Evolutionary conservation across 2,113 vertebrate genomes (phyloP), one percentile per base, ranked within the genome.

Genomic region (Hypanus sabinus): DNA sequence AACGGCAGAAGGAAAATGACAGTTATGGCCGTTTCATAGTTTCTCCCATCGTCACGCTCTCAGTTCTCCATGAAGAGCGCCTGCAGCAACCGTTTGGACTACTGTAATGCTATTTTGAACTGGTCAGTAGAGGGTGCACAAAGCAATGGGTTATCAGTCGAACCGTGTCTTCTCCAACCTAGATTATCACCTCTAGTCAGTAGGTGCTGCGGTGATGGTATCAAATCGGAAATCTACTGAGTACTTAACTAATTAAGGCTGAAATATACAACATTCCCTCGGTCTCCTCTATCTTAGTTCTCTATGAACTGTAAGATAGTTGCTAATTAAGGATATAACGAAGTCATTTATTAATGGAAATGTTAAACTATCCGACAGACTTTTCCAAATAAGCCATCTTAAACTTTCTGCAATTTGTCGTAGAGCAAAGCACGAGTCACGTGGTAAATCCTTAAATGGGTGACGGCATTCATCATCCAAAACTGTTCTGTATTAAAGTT

Each of bases 71-170:
- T 27, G 16, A 30, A 20, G 60, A 36, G 85, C 18, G 60, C 85
- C 57, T 65, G 55, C 24, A 88, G 57, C 12, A 60, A 62, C 57
- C 11, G 30, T 16, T 12, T 87, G 57, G 27, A 57, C 62, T 88
- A 12, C 57, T 5, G 85, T 33, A n/a, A 65, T 46, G 36, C 38
- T 73, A 38, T 27, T 46, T 36, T 55, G 90, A 93, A 71, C 65
- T 30, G 22, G 65, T 93, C 91, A 75, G 65, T 30, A 73, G 65
- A 93, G 91, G 91, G 68, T 93, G 91, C 91, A 93, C 68, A 93
- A 71, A 73, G 90, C 70, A 93, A n/a, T 55, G 24, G 38, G 30
- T 46, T 46, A 20, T 24, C 68, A 46, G 68, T 46, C 22, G 60
- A 62, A 88, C 65, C 20, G 71, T 73, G 73, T 75, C 36, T 73